Evolutionary conservation across 2,797 vertebrate species (phyloP).

Genomic region (Hemibagrus guttatus): DNA sequence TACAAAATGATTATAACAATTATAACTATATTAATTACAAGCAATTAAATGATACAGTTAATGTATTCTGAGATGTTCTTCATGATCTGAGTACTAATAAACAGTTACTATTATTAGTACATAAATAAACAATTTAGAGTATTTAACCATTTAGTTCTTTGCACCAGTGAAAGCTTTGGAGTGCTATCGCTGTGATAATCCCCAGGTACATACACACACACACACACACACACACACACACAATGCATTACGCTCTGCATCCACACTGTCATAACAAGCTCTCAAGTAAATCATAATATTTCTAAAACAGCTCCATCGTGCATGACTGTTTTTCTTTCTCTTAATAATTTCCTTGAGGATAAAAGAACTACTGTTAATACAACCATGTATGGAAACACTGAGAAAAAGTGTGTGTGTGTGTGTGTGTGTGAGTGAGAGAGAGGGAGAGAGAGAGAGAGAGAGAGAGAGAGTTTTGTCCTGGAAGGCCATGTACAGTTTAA

Average conservation of each 20-base stretch:
- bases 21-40: background rate
- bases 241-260: background rate
- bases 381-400: background rate
- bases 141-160: background rate
- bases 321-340: background rate
- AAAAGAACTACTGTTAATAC: background rate
- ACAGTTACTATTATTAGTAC: background rate
- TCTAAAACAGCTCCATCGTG: background rate
- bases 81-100: background rate
- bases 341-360: background rate
- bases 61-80: background rate
- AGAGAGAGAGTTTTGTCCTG: background rate
- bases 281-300: background rate
- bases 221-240: background rate
- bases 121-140: background rate
- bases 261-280: background rate
- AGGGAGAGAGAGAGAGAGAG: too few relatives aligned
- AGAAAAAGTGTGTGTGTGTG: background rate
- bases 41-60: background rate
- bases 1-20: background rate
- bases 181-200: background rate
- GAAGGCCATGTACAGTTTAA: background rate
- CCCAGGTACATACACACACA: background rate
- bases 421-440: background rate
- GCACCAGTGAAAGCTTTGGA: too few relatives aligned